Evolutionary conservation across 2,113 vertebrate species (phyloP).

Genomic region (Scopus umbretta): DNA sequence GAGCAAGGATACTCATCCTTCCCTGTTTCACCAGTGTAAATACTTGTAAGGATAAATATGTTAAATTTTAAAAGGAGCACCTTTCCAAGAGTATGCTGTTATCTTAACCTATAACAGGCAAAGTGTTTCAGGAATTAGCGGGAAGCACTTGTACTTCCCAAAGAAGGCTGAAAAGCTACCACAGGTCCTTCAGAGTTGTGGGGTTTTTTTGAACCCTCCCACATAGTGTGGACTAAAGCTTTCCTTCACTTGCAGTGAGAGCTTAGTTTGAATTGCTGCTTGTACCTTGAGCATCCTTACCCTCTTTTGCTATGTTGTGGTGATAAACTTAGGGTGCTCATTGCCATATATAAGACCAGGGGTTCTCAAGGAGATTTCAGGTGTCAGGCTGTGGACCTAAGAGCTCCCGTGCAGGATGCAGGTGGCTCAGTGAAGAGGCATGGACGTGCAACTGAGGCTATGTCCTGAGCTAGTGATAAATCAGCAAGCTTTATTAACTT

Average conservation of each 20-base stretch:
- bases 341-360: neutral
- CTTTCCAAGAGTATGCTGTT: neutral
- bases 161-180: neutral
- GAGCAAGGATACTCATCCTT: neutral
- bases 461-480: neutral
- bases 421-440: neutral
- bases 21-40: neutral
- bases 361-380: neutral
- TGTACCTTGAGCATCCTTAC: neutral
- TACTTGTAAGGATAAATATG: neutral
- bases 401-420: neutral
- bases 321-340: neutral
- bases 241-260: neutral
- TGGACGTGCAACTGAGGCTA: neutral
- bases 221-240: neutral
- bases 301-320: neutral
- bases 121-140: neutral
- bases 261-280: neutral
- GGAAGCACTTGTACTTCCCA: neutral
- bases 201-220: too few relatives aligned
- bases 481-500: neutral
- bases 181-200: neutral
- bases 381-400: neutral
- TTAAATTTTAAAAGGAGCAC: neutral
- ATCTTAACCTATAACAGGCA: neutral